Conservation (phyloP, 37 sponge, comb jelly and placozoan genomes). For the Oopsacas minuta region DNA sequence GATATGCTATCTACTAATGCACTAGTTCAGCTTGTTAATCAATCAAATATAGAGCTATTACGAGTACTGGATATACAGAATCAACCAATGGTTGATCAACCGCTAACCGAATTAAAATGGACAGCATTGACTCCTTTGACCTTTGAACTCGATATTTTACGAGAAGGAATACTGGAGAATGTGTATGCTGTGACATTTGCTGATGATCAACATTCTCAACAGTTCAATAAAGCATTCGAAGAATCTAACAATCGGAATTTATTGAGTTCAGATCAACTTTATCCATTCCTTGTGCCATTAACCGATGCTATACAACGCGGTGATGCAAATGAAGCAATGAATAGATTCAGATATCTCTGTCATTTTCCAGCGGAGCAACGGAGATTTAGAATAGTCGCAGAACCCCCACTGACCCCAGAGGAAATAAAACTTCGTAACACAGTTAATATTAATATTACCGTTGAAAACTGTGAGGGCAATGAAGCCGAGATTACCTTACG, state of each 20-base stretch:
- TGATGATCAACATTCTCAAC: neutral
- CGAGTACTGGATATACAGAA: neutral
- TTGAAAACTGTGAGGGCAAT: neutral
- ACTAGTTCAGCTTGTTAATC: neutral
- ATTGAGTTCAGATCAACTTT: neutral
- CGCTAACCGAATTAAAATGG: neutral
- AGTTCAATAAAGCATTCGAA: neutral
- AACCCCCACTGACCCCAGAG: neutral
- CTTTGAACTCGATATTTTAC: neutral
- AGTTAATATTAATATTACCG: neutral
- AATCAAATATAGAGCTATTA: neutral
- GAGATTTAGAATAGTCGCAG: neutral
- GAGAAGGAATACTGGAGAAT: neutral
- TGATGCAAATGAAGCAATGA: neutral
- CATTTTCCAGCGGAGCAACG: neutral
- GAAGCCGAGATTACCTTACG: neutral
- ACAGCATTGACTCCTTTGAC: neutral
- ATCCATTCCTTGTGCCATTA: neutral
- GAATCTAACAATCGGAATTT: neutral
- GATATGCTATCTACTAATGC: neutral
- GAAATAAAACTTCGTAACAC: neutral
- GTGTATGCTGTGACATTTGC: neutral
- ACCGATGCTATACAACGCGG: neutral
- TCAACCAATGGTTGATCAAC: neutral
- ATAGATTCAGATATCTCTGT: neutral